Conservation (phyloP, 2,888 invertebrate genomes). For the Pristionchus maxplancki region DNA sequence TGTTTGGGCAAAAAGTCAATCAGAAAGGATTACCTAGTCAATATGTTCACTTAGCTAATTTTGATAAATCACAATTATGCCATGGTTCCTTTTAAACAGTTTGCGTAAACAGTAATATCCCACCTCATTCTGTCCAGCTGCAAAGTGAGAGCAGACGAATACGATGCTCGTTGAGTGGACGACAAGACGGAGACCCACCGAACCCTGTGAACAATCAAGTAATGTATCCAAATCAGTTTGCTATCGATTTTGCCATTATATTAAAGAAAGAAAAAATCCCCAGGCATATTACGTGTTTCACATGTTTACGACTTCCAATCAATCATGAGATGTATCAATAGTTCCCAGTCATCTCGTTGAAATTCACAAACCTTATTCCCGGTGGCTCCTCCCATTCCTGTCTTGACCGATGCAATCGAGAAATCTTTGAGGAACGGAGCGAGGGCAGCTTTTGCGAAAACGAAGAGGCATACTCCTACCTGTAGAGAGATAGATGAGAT, state of each 20-base stretch:
- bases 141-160: constrained; percentile 98
- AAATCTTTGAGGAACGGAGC: constrained; percentile 86
- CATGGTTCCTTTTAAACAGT: no score
- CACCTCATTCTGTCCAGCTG: constrained; percentile 97
- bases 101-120: no score
- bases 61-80: no score
- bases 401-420: constrained; percentile 85
- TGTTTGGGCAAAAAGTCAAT: no score
- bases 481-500: constrained; percentile 80
- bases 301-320: no score
- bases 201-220: constrained; percentile 60
- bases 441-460: constrained; percentile 92
- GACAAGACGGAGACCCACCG: constrained; percentile 82
- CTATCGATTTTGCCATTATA: no score
- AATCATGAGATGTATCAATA: neutral
- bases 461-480: constrained; percentile 96
- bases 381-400: constrained; percentile 97
- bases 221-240: neutral
- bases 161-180: constrained; percentile 94
- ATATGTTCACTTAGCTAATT: no score
- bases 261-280: no score
- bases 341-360: constrained; percentile 82
- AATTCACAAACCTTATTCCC: constrained; percentile 91
- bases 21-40: no score
- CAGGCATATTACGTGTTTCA: neutral